phyloP scores from a whole-genome alignment of 2,113 vertebrate genomes.

The Thymallus thymallus region DNA sequence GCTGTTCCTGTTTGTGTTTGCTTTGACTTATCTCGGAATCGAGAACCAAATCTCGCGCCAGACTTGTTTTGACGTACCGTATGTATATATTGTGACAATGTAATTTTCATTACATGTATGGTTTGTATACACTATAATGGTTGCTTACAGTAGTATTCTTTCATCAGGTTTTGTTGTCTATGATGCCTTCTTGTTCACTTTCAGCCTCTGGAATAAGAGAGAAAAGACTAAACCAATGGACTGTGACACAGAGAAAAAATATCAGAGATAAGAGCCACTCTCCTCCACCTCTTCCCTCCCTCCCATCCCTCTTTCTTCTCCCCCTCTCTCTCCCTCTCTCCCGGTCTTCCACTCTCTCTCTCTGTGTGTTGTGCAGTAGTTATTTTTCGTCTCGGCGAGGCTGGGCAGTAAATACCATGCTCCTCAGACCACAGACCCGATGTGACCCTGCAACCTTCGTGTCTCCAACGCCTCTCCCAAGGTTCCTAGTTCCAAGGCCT shows the following conservation, averaged over 20 bases:
- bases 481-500: constrained; percentile 75
- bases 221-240: neutral
- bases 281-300: neutral
- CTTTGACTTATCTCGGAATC: too few species aligned
- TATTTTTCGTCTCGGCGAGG: constrained; percentile 70
- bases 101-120: too few species aligned
- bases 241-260: neutral
- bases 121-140: too few species aligned
- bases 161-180: too few species aligned
- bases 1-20: too few species aligned
- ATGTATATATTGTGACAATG: too few species aligned
- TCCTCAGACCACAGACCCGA: constrained; percentile 67
- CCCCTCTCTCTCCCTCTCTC: constrained; percentile 37
- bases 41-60: too few species aligned
- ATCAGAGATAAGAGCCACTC: neutral
- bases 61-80: too few species aligned
- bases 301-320: neutral
- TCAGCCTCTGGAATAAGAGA: neutral
- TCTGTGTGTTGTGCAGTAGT: constrained; percentile 53
- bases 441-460: constrained; percentile 71
- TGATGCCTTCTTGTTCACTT: too few species aligned
- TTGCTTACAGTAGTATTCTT: too few species aligned
- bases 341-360: constrained; percentile 34
- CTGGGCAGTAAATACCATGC: constrained; percentile 78
- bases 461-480: constrained; percentile 71